Evolutionary conservation across 2,113 vertebrate species (phyloP), one percentile per base, ranked within the genome.

Genomic region (Myodes glareolus): DNA sequence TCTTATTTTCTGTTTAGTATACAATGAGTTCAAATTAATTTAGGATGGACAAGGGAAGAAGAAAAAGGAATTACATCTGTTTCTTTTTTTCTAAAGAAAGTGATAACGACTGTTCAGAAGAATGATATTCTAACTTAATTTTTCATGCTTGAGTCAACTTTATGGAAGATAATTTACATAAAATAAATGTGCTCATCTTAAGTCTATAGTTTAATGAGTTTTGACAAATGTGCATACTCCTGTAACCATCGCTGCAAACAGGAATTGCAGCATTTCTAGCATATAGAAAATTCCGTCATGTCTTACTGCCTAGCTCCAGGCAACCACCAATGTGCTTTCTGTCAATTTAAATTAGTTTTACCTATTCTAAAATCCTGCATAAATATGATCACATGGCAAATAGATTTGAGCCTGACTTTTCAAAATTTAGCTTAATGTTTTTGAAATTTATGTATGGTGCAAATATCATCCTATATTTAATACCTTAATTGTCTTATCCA

Each of bases 181-280:
- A 94, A 76, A 80, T 81, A 88, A 93, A 67, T 72, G 39, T 17
- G 61, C 42, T 52, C 12, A 68, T 82, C 50, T 72, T 58, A 94
- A 94, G 5, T 88, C 86, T 63, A 90, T 36, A 68, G 86, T 84
- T 92, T 87, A 92, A 90, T 68, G 61, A 92, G 45, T 90, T 76
- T 91, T 96, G 85, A 94, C 85, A 78, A 93, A 88, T 90, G 45
- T 68, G 19, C 80, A 75, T 9, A 65, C 29, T 7, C 86, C 4
- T 73, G 19, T 73, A 81, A 61, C 36, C 77, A 92, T 42, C 73
- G 58, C 23, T 4, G 36, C 68, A 93, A 77, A 70, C 23, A 94
- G 77, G 33, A 94, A 85, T 85, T 19, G 47, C n/a, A 63, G 36
- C 58, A 55, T 88, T 93, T 85, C n/a, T 65, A 88, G 47, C 21